Evolutionary conservation across 2,888 invertebrate genomes (phyloP).

Genomic region (Tetranychus piercei): DNA sequence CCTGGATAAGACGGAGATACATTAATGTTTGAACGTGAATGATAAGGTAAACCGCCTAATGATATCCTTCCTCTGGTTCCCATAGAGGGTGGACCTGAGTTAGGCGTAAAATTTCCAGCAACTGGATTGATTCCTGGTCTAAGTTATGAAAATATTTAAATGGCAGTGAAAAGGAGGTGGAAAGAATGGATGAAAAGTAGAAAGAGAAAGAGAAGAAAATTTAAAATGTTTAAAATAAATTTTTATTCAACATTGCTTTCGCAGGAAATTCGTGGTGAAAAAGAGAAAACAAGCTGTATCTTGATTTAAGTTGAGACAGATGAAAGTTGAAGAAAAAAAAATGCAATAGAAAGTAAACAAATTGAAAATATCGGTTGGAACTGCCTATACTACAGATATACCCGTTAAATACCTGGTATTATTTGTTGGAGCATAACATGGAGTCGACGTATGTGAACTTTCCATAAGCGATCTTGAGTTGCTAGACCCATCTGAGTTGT

Average conservation of each 20-base stretch:
- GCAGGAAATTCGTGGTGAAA: background rate
- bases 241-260: constrained; percentile 1
- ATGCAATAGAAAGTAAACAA: background rate
- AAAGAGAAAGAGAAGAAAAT: background rate
- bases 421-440: background rate
- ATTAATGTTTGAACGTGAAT: background rate
- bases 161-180: background rate
- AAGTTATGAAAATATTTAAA: background rate
- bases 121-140: background rate
- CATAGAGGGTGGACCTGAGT: background rate
- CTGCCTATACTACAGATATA: background rate
- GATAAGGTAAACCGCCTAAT: background rate
- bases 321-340: background rate
- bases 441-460: background rate
- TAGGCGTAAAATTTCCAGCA: background rate
- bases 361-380: background rate
- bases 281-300: background rate
- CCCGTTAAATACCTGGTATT: constrained; percentile 9
- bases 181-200: background rate
- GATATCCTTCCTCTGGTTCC: background rate
- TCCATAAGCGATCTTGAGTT: background rate
- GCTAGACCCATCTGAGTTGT: background rate
- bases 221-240: background rate
- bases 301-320: background rate
- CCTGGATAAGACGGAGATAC: background rate